Percentiles rank a stretch among this genome's conserved stretches.
phyloP scores from a whole-genome alignment of 2,888 invertebrate genomes.

The Pristionchus japonicus region DNA sequence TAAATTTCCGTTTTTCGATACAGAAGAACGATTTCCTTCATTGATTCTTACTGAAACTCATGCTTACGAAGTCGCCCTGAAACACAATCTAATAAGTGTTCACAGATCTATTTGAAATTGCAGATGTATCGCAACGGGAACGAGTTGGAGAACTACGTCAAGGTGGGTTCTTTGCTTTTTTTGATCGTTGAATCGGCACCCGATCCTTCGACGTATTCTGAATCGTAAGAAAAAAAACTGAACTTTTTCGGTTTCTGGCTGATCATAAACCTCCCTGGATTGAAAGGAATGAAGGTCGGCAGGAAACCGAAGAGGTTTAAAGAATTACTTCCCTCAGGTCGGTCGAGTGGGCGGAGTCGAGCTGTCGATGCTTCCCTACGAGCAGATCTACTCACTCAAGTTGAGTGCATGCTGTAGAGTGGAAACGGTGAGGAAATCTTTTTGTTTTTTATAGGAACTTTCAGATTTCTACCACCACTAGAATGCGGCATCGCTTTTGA shows the following conservation, averaged over 20 bases:
- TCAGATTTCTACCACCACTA: background rate
- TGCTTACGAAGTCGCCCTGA: background rate
- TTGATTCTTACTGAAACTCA: background rate
- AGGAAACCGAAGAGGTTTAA: no score
- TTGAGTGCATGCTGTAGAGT: conserved; percentile 45
- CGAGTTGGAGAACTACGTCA: conserved; percentile 44
- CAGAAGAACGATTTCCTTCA: no score
- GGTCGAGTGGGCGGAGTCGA: conserved; percentile 45
- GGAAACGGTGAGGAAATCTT: background rate
- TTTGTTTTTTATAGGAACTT: background rate
- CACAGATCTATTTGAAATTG: no score
- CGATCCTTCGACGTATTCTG: no score
- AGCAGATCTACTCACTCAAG: conserved; percentile 48
- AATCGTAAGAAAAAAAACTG: no score
- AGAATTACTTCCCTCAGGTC: background rate
- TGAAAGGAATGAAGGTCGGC: no score
- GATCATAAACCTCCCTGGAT: no score
- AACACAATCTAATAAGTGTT: background rate
- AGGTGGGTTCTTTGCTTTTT: background rate
- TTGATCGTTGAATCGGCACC: background rate
- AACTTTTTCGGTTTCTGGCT: no score
- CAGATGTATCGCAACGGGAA: conserved; percentile 47
- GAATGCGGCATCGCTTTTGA: background rate
- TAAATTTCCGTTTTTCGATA: no score
- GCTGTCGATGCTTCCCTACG: conserved; percentile 46